Evolutionary conservation across 2,797 vertebrate genomes (phyloP).

Genomic region (Xiphophorus birchmanni): DNA sequence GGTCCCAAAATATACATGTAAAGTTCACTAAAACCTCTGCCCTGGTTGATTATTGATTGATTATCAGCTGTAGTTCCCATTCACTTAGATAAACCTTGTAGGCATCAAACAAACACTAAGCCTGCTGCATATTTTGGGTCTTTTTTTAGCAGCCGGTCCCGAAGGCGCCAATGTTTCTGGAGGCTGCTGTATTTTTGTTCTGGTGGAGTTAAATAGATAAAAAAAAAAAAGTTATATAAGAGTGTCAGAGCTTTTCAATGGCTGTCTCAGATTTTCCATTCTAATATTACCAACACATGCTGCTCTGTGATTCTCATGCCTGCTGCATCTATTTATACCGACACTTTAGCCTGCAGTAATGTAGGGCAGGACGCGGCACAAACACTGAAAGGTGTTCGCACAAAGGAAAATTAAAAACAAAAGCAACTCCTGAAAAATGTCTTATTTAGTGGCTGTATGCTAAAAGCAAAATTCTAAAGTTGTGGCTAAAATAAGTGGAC

Average conservation of each 20-base stretch:
- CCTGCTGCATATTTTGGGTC: conserved; percentile 18
- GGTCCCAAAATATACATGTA: not conserved
- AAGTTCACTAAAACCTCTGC: not conserved
- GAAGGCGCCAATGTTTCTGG: conserved; percentile 72
- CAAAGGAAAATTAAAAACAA: conserved; percentile 7
- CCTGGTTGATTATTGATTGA: not conserved
- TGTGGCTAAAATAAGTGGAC: not conserved
- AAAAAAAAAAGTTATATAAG: conserved; percentile 70
- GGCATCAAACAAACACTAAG: conserved; percentile 5
- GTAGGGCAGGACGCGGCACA: conserved; percentile 51
- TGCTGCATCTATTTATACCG: conserved; percentile 76
- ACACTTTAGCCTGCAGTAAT: conserved; percentile 56
- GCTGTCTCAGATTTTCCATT: conserved; percentile 82
- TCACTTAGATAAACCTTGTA: not conserved
- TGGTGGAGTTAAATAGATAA: conserved; percentile 67
- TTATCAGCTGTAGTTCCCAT: not conserved
- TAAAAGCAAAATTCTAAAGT: not conserved
- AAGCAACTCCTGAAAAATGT: not conserved
- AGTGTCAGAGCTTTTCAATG: conserved; percentile 73
- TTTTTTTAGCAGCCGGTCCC: conserved; percentile 52
- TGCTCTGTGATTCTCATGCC: conserved; percentile 71
- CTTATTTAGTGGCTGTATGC: not conserved
- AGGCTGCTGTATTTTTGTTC: conserved; percentile 70
- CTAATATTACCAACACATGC: conserved; percentile 82
- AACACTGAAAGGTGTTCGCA: conserved; percentile 27